Conservation (phyloP, 2,797 vertebrate species). For the Phalanger gymnotis region DNA sequence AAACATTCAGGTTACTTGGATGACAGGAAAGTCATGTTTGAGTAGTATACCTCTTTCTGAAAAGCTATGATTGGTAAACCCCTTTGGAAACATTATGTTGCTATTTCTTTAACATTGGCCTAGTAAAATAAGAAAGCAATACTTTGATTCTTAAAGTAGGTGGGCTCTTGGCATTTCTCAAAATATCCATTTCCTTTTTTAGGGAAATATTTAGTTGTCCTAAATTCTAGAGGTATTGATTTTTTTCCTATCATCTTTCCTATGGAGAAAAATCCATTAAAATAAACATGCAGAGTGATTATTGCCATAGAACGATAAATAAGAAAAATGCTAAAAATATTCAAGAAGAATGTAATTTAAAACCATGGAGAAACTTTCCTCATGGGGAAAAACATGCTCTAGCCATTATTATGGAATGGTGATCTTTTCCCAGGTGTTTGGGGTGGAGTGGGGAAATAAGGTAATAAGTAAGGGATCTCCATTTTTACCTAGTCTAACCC, state of each 20-base stretch:
- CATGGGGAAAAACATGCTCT: background rate
- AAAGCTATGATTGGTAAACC: conserved; percentile 3
- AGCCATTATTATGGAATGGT: conserved; percentile 35
- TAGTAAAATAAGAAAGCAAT: conserved; percentile 35
- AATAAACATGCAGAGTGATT: conserved; percentile 22
- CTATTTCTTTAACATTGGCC: conserved; percentile 18
- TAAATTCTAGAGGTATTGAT: background rate
- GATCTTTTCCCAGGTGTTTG: conserved; percentile 21
- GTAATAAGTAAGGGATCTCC: conserved; percentile 19
- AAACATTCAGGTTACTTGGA: background rate
- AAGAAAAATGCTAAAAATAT: conserved; percentile 53
- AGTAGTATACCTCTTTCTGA: background rate
- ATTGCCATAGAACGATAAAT: conserved; percentile 37
- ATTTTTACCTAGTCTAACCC: background rate
- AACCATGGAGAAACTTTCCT: conserved; percentile 52
- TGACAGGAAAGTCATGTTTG: background rate
- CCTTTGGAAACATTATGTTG: background rate
- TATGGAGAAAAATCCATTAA: conserved; percentile 40
- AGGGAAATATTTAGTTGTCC: conserved; percentile 5
- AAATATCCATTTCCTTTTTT: conserved; percentile 15
- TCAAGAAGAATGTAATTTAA: conserved; percentile 57
- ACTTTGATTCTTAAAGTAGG: conserved; percentile 31
- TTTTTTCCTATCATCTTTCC: conserved; percentile 55
- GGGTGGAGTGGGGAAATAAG: background rate
- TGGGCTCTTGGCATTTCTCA: conserved; percentile 8